Evolutionary conservation across 1,140 invertebrate genomes (phyloP).

Genomic region (Meloidogyne exigua): DNA sequence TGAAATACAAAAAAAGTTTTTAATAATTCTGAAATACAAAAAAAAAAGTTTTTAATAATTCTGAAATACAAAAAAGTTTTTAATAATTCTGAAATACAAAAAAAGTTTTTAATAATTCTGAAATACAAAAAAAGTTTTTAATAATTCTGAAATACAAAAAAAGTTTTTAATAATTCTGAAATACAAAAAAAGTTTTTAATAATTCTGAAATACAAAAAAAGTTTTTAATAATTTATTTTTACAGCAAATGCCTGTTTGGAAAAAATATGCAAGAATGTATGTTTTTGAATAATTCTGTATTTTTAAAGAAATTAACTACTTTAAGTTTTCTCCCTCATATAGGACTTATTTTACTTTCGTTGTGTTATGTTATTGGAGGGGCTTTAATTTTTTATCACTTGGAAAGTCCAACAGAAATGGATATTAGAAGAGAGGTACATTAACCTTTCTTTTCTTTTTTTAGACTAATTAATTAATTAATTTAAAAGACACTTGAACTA

Average conservation of each 20-base stretch:
- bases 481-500: conserved; percentile 20
- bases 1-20: too few relatives aligned
- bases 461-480: background rate
- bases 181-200: too few relatives aligned
- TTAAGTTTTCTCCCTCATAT: conserved; percentile 42
- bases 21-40: too few relatives aligned
- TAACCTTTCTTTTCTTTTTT: background rate
- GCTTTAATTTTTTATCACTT: conserved; percentile 51
- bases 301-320: too few relatives aligned
- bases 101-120: too few relatives aligned
- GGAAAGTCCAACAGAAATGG: conserved; percentile 49
- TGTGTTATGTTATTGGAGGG: conserved; percentile 49
- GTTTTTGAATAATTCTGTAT: background rate
- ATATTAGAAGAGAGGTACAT: conserved; percentile 35
- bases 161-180: too few relatives aligned
- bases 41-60: too few relatives aligned
- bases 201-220: too few relatives aligned
- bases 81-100: background rate
- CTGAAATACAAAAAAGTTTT: background rate
- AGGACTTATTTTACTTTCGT: conserved; percentile 49
- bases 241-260: conserved; percentile 46
- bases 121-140: background rate
- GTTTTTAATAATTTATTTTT: background rate
- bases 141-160: background rate
- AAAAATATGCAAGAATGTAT: conserved; percentile 48